phyloP scores from a whole-genome alignment of 2,113 vertebrate genomes.

The Hemichromis elongatus region DNA sequence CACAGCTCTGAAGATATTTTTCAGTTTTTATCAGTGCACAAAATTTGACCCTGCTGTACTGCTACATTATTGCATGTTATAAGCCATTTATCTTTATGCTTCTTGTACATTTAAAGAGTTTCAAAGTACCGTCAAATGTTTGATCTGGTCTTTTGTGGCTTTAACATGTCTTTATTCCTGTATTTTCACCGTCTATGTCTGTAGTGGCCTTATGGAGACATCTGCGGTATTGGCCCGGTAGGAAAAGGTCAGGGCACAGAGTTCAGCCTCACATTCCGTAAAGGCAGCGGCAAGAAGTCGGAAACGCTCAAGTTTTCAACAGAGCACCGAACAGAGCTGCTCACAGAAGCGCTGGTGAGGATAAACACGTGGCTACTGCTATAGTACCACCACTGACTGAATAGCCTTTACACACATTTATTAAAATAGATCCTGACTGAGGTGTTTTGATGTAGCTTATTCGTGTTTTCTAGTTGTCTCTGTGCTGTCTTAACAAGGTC shows the following conservation, averaged over 20 bases:
- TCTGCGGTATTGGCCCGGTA: slow-evolving; percentile 91
- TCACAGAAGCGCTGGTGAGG: slow-evolving; percentile 96
- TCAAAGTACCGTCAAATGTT: not conserved
- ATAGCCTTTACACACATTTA: not conserved
- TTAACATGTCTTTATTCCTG: not conserved
- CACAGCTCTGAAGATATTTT: not conserved
- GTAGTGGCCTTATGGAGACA: slow-evolving; percentile 99
- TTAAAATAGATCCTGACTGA: not conserved
- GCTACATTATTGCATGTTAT: not conserved
- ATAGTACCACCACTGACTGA: not conserved
- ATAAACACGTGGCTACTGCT: not conserved
- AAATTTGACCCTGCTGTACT: not conserved
- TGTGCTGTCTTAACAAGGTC: not conserved
- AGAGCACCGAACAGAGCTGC: slow-evolving; percentile 96
- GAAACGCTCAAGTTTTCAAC: slow-evolving; percentile 99
- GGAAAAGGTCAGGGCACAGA: slow-evolving; percentile 97
- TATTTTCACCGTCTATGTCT: not conserved
- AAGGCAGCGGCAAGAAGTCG: slow-evolving; percentile 93
- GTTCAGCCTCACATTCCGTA: slow-evolving; percentile 97
- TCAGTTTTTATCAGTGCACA: not conserved
- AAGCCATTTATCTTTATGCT: not conserved
- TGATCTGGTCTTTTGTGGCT: not conserved
- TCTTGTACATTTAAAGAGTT: not conserved
- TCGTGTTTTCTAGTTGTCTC: not conserved
- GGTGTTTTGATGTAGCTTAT: not conserved